A percentile compares a stretch with the other conserved stretches of the same genome.
Conservation (phyloP, 2,113 vertebrate genomes). For the Raja brachyura region DNA sequence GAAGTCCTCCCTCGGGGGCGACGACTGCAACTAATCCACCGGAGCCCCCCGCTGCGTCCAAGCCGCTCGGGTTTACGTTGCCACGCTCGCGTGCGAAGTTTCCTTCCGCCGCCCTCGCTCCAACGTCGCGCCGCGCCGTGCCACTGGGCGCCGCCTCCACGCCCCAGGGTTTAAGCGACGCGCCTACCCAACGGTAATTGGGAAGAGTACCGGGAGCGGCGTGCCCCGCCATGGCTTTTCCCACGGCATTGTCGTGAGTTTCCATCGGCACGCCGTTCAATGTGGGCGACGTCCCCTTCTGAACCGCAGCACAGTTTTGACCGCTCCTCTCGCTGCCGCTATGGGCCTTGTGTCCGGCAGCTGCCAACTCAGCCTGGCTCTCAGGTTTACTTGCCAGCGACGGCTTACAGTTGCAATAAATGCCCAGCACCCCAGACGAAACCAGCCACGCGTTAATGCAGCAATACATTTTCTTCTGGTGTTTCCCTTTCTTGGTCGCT, state of each 20-base stretch:
- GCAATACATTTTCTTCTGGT: not conserved
- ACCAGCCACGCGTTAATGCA: slow-evolving; percentile 26
- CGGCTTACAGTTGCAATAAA: slow-evolving; percentile 11
- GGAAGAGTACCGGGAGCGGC: not conserved
- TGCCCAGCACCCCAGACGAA: slow-evolving; percentile 14
- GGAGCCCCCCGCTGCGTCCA: not conserved
- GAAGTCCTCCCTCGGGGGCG: not conserved
- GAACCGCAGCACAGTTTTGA: not conserved
- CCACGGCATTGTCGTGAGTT: not conserved
- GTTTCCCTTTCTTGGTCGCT: not conserved
- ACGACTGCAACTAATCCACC: not conserved
- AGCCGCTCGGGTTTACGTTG: not conserved
- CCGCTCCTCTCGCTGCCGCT: not conserved
- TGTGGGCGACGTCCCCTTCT: not conserved
- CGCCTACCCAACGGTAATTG: not conserved
- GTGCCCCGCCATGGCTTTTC: not conserved
- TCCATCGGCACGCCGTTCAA: not conserved
- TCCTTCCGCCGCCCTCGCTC: not conserved
- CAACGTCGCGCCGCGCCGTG: not conserved
- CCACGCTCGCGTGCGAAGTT: not conserved
- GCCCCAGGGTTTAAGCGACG: not conserved
- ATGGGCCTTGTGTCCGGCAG: not conserved
- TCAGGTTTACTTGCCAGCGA: not conserved
- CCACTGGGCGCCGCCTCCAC: not conserved
- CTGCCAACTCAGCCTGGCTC: not conserved